Evolutionary conservation across 2,797 vertebrate genomes (phyloP).

Genomic region (Lepus oiostolus): DNA sequence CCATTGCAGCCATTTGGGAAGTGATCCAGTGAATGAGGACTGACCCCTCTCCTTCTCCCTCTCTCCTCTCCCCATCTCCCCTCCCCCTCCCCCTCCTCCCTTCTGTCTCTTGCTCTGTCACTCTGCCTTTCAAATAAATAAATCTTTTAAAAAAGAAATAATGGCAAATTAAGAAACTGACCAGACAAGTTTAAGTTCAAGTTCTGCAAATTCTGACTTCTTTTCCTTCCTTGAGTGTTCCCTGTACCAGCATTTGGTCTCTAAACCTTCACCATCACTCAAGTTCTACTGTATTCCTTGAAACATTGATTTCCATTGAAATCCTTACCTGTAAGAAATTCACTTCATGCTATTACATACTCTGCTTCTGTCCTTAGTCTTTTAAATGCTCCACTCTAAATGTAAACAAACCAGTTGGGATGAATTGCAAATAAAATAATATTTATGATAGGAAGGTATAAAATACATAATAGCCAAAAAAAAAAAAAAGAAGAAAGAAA

Average conservation of each 20-base stretch:
- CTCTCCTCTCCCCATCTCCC: too few species aligned
- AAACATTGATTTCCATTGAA: neutral
- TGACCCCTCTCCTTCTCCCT: too few species aligned
- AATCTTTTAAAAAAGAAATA: too few species aligned
- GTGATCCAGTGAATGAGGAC: too few species aligned
- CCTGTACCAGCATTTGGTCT: neutral
- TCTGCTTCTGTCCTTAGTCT: conserved; percentile 2
- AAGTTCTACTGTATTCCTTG: neutral
- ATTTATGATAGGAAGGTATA: neutral
- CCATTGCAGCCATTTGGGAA: too few species aligned
- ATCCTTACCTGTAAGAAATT: neutral
- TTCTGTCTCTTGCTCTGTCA: too few species aligned
- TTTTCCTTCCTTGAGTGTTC: neutral
- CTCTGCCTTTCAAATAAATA: too few species aligned
- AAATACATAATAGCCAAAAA: neutral
- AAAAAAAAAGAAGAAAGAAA: neutral
- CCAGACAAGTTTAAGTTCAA: neutral
- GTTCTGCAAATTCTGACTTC: neutral
- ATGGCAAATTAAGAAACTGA: conserved; percentile 10
- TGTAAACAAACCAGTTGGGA: neutral
- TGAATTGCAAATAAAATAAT: conserved; percentile 55
- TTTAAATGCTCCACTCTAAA: neutral
- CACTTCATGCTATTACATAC: conserved; percentile 24
- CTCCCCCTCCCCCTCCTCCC: too few species aligned
- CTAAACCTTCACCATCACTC: neutral